These are phyloP conservation scores for Drosophila rufa DNA, from an alignment of 1,140 invertebrate genomes.

Conservation along the genomic window DNA sequence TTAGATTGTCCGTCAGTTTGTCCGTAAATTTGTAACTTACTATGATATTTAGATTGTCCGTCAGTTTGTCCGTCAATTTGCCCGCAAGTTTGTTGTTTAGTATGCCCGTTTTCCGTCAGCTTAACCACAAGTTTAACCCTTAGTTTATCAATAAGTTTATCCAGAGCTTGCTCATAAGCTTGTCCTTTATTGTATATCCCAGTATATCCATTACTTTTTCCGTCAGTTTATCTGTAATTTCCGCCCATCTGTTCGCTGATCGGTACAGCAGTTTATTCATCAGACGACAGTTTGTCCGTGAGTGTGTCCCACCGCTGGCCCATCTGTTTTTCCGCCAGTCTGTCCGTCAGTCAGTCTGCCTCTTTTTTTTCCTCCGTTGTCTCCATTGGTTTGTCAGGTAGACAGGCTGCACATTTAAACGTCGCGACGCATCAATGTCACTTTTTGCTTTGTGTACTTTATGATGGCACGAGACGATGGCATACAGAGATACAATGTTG, in stretches of 20 bases:
- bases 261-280: neutral
- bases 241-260: neutral
- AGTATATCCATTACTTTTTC: neutral
- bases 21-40: neutral
- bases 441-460: slow-evolving; percentile 51
- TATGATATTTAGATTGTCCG: neutral
- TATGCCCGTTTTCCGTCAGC: no score
- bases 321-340: neutral
- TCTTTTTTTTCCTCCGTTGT: slow-evolving; percentile 1
- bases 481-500: slow-evolving; percentile 33
- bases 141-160: neutral
- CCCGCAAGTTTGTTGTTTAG: neutral
- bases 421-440: slow-evolving; percentile 66
- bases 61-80: slow-evolving; percentile 8
- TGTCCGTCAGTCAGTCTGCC: slow-evolving; percentile 3
- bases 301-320: neutral
- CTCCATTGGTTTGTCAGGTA: slow-evolving; percentile 41
- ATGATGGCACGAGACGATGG: slow-evolving; percentile 43
- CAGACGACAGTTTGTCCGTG: slow-evolving; percentile 1
- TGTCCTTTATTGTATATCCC: neutral
- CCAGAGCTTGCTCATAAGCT: neutral
- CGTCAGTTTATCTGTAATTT: neutral
- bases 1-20: no score
- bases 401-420: slow-evolving; percentile 52
- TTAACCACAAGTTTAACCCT: neutral